These are phyloP conservation scores for human DNA, from an alignment of 2,113 vertebrate species.

Conservation along the genomic window GRCh38 chr3:94292001-94292500, in stretches of 20 bases:
- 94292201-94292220: not conserved
- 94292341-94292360: not conserved
- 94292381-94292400: not conserved
- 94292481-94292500: not conserved
- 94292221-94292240: not conserved
- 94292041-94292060: not conserved
- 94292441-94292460: not conserved
- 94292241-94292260: not conserved
- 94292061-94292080: not conserved
- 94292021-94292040: not conserved
- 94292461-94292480: not conserved
- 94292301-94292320: not conserved
- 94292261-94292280: not conserved
- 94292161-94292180: not conserved
- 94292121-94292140: not conserved
- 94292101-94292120: not conserved
- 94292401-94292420: not conserved
- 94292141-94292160: not conserved
- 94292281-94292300: not conserved
- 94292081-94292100: not conserved
- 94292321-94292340: not conserved
- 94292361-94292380: not conserved
- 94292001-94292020: not conserved
- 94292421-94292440: no score
- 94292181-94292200: not conserved